These are phyloP conservation scores for Drosophila varians DNA, from an alignment of 1,140 invertebrate species.

Conservation along the genomic window DNA sequence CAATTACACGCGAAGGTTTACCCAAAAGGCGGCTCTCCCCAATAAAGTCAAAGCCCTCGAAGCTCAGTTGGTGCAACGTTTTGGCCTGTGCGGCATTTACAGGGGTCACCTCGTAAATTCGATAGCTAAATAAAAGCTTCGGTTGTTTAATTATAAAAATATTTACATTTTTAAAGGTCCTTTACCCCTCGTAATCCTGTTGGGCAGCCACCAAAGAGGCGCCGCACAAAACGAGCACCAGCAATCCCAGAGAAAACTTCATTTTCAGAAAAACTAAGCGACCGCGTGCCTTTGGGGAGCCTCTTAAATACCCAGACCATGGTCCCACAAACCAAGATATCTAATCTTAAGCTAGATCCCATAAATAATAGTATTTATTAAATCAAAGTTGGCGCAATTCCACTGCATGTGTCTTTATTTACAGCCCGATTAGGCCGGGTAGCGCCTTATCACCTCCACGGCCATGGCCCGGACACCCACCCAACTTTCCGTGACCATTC, in stretches of 20 bases:
- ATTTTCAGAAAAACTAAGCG: constrained; percentile 32
- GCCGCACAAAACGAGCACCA: constrained; percentile 33
- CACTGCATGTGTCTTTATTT: constrained; percentile 51
- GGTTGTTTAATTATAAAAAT: constrained; percentile 26
- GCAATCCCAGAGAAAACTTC: constrained; percentile 42
- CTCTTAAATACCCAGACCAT: constrained; percentile 49
- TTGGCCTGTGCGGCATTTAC: constrained; percentile 35
- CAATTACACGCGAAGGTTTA: constrained; percentile 45
- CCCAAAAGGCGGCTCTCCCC: constrained; percentile 39
- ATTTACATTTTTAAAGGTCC: not conserved
- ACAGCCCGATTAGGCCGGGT: constrained; percentile 22
- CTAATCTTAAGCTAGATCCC: constrained; percentile 46
- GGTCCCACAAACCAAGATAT: constrained; percentile 15
- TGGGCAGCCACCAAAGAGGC: constrained; percentile 41
- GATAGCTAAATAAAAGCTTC: constrained; percentile 38
- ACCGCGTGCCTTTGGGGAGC: constrained; percentile 12
- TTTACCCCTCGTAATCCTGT: constrained; percentile 52
- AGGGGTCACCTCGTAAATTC: constrained; percentile 65
- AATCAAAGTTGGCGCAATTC: constrained; percentile 42
- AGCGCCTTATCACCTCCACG: constrained; percentile 57
- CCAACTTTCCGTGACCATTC: constrained; percentile 89
- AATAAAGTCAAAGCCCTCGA: constrained; percentile 63
- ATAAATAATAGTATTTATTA: constrained; percentile 24
- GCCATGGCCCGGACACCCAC: constrained; percentile 85
- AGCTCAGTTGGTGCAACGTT: constrained; percentile 38